These are phyloP conservation scores for Drosophila ercepeae DNA, from an alignment of 1,140 invertebrate species.

Conservation along the genomic window DNA sequence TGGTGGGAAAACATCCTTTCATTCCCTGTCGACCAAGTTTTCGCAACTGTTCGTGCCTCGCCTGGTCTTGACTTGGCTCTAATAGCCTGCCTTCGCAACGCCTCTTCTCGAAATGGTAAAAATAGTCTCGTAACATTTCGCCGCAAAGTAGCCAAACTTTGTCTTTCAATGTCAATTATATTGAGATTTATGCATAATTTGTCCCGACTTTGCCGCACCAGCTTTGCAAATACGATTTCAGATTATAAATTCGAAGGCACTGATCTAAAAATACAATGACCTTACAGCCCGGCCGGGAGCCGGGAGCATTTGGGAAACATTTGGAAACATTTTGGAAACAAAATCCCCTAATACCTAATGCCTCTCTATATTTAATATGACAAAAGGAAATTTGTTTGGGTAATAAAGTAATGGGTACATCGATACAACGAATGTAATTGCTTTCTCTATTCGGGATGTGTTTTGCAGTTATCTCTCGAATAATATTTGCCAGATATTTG, in stretches of 20 bases:
- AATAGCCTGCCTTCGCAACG: slow-evolving; percentile 37
- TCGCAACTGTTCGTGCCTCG: slow-evolving; percentile 22
- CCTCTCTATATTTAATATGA: slow-evolving; percentile 2
- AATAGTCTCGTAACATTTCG: slow-evolving; percentile 43
- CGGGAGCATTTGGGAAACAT: slow-evolving; percentile 25
- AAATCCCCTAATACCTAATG: slow-evolving; percentile 9
- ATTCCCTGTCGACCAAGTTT: slow-evolving; percentile 26
- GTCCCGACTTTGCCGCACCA: slow-evolving; percentile 28
- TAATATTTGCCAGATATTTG: slow-evolving; percentile 9
- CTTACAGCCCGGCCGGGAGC: slow-evolving; percentile 1
- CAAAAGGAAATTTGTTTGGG: not conserved
- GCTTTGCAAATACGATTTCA: slow-evolving; percentile 16
- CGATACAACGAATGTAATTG: not conserved
- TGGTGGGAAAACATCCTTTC: slow-evolving; percentile 17
- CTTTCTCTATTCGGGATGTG: not conserved
- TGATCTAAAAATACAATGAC: slow-evolving; percentile 49
- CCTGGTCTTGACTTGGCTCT: slow-evolving; percentile 34
- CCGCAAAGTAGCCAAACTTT: slow-evolving; percentile 51
- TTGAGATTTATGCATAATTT: slow-evolving; percentile 73
- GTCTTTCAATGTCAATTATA: slow-evolving; percentile 58
- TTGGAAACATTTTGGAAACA: too few relatives aligned
- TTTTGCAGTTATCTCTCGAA: not conserved
- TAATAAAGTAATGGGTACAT: not conserved
- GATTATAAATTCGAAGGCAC: slow-evolving; percentile 50
- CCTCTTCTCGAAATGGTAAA: slow-evolving; percentile 34